Conservation (phyloP, 2,888 invertebrate genomes). For the Protodeltote pygarga region DNA sequence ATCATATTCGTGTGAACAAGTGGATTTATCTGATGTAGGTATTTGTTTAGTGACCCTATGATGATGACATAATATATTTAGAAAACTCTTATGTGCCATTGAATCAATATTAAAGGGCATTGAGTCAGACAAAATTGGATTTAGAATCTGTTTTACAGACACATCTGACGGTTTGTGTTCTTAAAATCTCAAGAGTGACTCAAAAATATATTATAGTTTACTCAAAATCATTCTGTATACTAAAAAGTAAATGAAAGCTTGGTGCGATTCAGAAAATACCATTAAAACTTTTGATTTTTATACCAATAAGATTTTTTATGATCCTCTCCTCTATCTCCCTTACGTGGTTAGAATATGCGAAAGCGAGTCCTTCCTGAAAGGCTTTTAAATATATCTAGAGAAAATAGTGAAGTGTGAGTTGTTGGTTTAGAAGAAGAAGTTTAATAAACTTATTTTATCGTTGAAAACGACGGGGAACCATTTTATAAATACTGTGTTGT, state of each 20-base stretch:
- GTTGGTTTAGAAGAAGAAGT: too few species aligned
- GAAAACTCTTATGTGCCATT: conserved; percentile 76
- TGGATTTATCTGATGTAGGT: conserved; percentile 47
- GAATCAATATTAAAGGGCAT: conserved; percentile 65
- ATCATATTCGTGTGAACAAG: conserved; percentile 50
- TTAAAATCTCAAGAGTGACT: conserved; percentile 71
- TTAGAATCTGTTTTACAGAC: conserved; percentile 72
- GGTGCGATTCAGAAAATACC: conserved; percentile 87
- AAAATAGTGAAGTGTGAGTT: too few species aligned
- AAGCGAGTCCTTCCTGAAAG: too few species aligned
- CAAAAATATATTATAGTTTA: conserved; percentile 82
- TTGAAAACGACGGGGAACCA: too few species aligned
- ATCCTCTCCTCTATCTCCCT: conserved; percentile 43
- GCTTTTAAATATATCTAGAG: too few species aligned
- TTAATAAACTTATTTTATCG: too few species aligned
- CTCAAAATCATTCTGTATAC: conserved; percentile 86
- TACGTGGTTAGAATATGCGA: too few species aligned
- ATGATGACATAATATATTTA: conserved; percentile 49
- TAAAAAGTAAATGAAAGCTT: conserved; percentile 87
- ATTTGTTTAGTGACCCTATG: conserved; percentile 52
- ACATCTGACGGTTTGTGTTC: conserved; percentile 73
- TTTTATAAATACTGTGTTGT: too few species aligned
- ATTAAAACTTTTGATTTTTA: conserved; percentile 88
- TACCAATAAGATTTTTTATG: conserved; percentile 82
- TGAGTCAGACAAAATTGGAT: conserved; percentile 84